Base-by-base conservation (phyloP, 2,888 invertebrate species). In the Ferdinandea cuprea region DNA sequence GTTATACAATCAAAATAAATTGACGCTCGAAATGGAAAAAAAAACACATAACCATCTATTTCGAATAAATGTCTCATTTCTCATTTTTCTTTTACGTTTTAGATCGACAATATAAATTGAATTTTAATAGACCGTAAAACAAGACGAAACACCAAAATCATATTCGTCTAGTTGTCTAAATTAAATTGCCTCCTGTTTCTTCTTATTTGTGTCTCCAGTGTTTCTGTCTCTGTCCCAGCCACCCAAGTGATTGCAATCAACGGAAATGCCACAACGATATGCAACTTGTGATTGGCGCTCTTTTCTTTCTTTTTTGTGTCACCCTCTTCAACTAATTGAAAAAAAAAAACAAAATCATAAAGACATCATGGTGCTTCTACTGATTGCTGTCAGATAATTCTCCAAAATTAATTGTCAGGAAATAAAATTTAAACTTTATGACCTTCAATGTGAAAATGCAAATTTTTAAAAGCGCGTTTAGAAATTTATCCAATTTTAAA, bases 1-100 rank as follows among this genome's bases (percentile, higher is more conserved):
- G n/a, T 78, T 78, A 71, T 71, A 48, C 77, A 78, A 65, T 71
- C 56, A 78, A 78, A 78, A 71, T 78, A 71, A 78, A 71, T 71
- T 78, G 71, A 32, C 61, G 71, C 58, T n/a, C n/a, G 7, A 3
- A 32, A 30, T n/a, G 15, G 8, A 11, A 28, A 6, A 28, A 15
- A 8, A 15, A 5, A 25, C 25, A 25, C 25, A 3, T 25, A 25
- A 5, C 25, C 2, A 3, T 25, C 25, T 3, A 25, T 25, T 25
- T 25, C 44, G 15, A 4, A 44, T 3, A 8, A 15, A 19, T 15
- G 15, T 58, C n/a, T 32, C 25, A 42, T 13, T 58, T 52, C 2
- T 15, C n/a, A 32, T 44, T 54, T 17, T 44, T 44, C 32, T 48
- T 59, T 42, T 40, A 63, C 50, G 9, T 50, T 21, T 44, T 44